Evolutionary conservation across 2,113 vertebrate genomes (phyloP), one percentile per base, ranked within the genome.

Genomic region (Dolichallabes microphthalmus): DNA sequence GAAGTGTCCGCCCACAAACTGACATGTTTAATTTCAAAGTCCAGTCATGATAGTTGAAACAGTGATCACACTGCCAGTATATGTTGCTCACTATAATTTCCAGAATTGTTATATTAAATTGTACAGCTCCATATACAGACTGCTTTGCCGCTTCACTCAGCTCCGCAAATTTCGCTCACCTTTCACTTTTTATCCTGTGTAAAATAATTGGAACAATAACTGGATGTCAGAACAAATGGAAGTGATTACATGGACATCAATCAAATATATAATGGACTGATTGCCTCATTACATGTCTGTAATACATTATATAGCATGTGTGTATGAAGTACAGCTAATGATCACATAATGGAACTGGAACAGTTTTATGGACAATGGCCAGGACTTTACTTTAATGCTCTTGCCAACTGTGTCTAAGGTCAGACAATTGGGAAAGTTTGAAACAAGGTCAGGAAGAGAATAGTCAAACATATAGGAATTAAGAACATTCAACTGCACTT

Each of bases 361-460:
- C 53, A 27, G 58, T 20, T 27, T 22, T 55, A 27, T 58, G 19
- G 19, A 30, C 35, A 78, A 39, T 60, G 30, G 5, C 30, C 55
- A 39, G 30, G 22, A 53, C 19, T 52, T 32, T 35, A 53, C 19
- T 52, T 60, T 66, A 63, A 30, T 53, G 22, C 10, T 75, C 45
- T 52, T 80, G 66, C 84, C 79, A 86, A 76, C 30, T 82, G 30
- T 64, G 69, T 82, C 69, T 66, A 66, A 82, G 60, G 50, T 86
- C 71, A 82, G 30, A 52, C 14, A 55, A 58, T 78, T 68, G 14
- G 82, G 27, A 84, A 66, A 68, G 27, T 85, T 15, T 85, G 52
- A 68, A 17, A 50, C 55, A 68, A 57, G 61, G 61, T 39, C 63
- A 79, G 25, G n/a, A 15, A 53, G 60, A 79, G 45, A 66, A 53